Evolutionary conservation across 1,140 invertebrate genomes (phyloP), one percentile per base, ranked within the genome.

Genomic region (Drosophila aff.): DNA sequence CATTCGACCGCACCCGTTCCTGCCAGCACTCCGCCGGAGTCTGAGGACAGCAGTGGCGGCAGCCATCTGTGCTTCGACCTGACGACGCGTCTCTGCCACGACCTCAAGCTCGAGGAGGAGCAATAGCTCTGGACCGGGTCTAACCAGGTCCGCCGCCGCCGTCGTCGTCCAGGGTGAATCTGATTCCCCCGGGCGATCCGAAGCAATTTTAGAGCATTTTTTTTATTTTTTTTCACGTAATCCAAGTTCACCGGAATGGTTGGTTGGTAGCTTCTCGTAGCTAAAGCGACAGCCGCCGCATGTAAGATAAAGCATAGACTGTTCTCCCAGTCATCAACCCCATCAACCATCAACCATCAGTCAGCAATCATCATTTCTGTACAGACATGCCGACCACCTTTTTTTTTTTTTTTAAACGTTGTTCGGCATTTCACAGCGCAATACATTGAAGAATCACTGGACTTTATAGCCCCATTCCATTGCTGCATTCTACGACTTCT

Each of bases 251-350:
- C 13, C 23, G 43, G 21, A 43, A n/a, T 28, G 31, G 40, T 40
- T 26, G 52, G 26, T 41, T 23, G 23, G 23, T 23, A 21, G n/a
- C n/a, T 21, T 63, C 8, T 26, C 61, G 26, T 58, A 63, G 33
- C 36, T 64, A 13, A 40, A 63, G 21, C 15, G 13, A 41, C 16
- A 43, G 26, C 11, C 55, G 55, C 55, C 62, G 16, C 62, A 33
- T 61, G 62, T 65, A 65, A 43, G 63, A 65, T 66, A 63, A 44
- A 63, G 40, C 28, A 63, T 66, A 64, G 63, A 66, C 58, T 66
- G 63, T 26, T 16, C 16, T 66, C 58, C 28, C 40, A 33, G 63
- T 66, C 63, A 65, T 62, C 28, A 18, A 16, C 26, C 28, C 21
- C 21, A 21, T 21, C 26, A 28, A 28, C n/a, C 62, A 65, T 18